Base-by-base conservation (phyloP, 2,113 vertebrate species). In the Erythrolamprus reginae region DNA sequence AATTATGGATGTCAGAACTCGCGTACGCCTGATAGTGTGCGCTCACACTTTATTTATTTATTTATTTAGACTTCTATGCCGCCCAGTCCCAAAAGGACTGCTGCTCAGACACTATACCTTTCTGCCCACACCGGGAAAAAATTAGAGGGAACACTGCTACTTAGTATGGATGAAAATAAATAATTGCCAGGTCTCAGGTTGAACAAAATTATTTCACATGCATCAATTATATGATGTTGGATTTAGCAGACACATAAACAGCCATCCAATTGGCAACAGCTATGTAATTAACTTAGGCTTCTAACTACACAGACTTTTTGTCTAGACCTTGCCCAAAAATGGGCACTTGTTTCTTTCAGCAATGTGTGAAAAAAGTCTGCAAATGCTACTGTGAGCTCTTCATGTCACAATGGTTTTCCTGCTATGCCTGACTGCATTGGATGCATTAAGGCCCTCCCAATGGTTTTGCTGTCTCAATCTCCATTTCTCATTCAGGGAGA, bases 401-500 rank as follows among this genome's bases (percentile, higher is more conserved):
- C 53, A 51, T 84, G n/a, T 47, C 24, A 88, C 77, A 91, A 45
- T 91, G 42, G 53, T 47, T 28, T 91, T 84, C 52, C 53, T 91
- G 86, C 61, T 88, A 47, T 61, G n/a, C 55, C 42, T 4, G 13
- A 61, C 42, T 91, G 15, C 53, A 88, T 33, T 88, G 86, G 86
- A 91, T 51, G 53, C n/a, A 88, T 91, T 91, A 88, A 91, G 88
- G 86, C 86, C 17, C 47, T 91, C 53, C 77, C n/a, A 15, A 51
- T 82, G 90, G 86, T 47, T 7, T 51, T 87, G 52, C 86, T 85
- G 55, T 47, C 56, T 38, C 55, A n/a, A 21, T 24, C 15, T 15
- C 19, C 26, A 10, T 10, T n/a, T 51, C 15, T 38, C 70, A 33
- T 42, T 42, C 33, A 42, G 70, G 33, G 17, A 77, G 33, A 77